Percentiles rank a stretch among this genome's conserved stretches.
Conservation (phyloP, 2,113 vertebrate genomes). For the Tylochromis polylepis region DNA sequence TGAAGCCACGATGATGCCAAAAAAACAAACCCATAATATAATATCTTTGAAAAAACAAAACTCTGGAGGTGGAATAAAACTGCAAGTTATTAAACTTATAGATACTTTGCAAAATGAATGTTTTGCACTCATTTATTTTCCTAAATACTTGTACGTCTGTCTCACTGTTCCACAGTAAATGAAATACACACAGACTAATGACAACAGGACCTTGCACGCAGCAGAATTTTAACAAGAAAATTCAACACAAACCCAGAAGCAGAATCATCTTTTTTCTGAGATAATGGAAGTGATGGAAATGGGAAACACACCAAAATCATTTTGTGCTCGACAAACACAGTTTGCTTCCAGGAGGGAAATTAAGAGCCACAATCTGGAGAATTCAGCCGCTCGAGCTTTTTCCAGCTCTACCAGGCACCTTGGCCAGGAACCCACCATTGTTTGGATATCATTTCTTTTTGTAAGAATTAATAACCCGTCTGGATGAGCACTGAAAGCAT, state of each 20-base stretch:
- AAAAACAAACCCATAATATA: not conserved
- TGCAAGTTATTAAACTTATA: not conserved
- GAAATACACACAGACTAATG: not conserved
- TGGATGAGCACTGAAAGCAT: not conserved
- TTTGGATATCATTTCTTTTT: not conserved
- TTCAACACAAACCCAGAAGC: not conserved
- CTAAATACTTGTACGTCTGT: not conserved
- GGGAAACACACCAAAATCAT: conserved; percentile 11
- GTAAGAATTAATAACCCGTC: not conserved
- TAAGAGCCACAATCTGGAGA: not conserved
- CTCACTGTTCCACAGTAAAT: not conserved
- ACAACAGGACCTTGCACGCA: not conserved
- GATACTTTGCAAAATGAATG: not conserved
- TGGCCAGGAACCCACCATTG: conserved; percentile 5
- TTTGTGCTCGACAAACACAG: conserved; percentile 5
- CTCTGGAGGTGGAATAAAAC: not conserved
- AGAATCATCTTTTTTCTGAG: not conserved
- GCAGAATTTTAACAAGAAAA: not conserved
- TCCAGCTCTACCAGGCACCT: not conserved
- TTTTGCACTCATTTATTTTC: not conserved
- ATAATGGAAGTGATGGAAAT: conserved; percentile 9
- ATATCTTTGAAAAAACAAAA: not conserved
- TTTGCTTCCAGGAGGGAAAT: conserved; percentile 13
- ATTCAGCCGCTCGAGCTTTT: not conserved
- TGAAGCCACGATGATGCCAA: not conserved